Evolutionary conservation across 2,888 invertebrate species (phyloP).

Genomic region (Ephialtes manifestator): DNA sequence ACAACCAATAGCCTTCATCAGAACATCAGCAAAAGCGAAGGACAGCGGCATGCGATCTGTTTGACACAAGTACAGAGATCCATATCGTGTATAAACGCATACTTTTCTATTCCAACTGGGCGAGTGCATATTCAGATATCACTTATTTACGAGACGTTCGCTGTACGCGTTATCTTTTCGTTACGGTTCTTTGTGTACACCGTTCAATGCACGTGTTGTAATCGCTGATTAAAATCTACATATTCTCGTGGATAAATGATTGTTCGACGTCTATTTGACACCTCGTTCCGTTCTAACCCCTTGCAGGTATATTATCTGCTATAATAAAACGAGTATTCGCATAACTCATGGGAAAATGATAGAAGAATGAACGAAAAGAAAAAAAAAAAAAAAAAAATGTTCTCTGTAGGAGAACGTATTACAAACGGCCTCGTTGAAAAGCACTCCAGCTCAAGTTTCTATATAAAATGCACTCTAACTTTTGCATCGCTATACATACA

Average conservation of each 20-base stretch:
- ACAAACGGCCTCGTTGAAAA: slow-evolving; percentile 52
- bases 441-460: slow-evolving; percentile 41
- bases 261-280: slow-evolving; percentile 64
- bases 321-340: slow-evolving; percentile 44
- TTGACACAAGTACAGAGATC: not conserved
- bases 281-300: slow-evolving; percentile 43
- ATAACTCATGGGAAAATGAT: slow-evolving; percentile 46
- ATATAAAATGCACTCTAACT: slow-evolving; percentile 52
- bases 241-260: slow-evolving; percentile 55
- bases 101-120: slow-evolving; percentile 11
- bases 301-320: slow-evolving; percentile 47
- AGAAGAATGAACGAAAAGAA: not conserved
- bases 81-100: not conserved
- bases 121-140: slow-evolving; percentile 39
- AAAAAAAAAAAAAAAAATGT: slow-evolving; percentile 26
- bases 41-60: not conserved
- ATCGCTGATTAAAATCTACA: slow-evolving; percentile 34
- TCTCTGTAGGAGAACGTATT: slow-evolving; percentile 26
- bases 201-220: slow-evolving; percentile 29
- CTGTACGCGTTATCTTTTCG: slow-evolving; percentile 42
- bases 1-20: not conserved
- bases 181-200: slow-evolving; percentile 59
- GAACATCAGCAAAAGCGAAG: not conserved
- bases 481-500: slow-evolving; percentile 29
- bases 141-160: slow-evolving; percentile 12